Evolutionary conservation across 2,113 vertebrate genomes (phyloP), one percentile per base, ranked within the genome.

Genomic region (Pomatorhinus ruficollis): DNA sequence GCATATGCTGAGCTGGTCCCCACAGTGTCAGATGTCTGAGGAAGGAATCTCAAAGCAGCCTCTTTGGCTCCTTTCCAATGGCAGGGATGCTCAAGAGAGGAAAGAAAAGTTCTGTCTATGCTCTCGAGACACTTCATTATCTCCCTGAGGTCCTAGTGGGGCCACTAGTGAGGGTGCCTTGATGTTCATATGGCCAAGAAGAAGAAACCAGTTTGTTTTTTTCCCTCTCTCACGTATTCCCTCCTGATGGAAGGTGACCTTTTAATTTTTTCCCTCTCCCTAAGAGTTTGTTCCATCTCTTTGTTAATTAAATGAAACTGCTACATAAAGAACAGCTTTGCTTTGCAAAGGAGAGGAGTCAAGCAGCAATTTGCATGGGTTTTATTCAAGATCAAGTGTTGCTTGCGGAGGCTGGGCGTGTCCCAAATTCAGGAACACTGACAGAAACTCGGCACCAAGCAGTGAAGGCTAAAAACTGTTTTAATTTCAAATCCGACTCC

Each of bases 101-200:
- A 50, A 21, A 21, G 22, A 35, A 50, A 71, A 78, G 40, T 44
- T 33, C 17, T 75, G 27, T 17, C 11, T 11, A 0, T 25, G 7
- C 0, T 1, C 49, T 66, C 21, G 52, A 31, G n/a, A 4, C 1
- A 4, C 40, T 24, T 68, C 3, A 1, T 50, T 42, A 40, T 22
- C 16, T 47, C 21, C 1, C 2, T 0, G 1, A 42, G 63, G 8
- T 40, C 57, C 63, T 56, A 9, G 60, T 0, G 1, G 60, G 64
- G 18, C 30, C 23, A 4, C 2, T 49, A 37, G 33, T 3, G 1
- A 78, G 61, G 47, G 17, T 42, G 24, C 49, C 25, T 59, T 33
- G 15, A 25, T 3, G 0, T 42, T 79, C 1, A 1, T 10, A 13
- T 8, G 30, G 49, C 40, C n/a, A 44, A 18, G 1, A 0, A 13